Evolutionary conservation across 2,797 vertebrate species (phyloP).

Genomic region (Syndactyla subalaris): DNA sequence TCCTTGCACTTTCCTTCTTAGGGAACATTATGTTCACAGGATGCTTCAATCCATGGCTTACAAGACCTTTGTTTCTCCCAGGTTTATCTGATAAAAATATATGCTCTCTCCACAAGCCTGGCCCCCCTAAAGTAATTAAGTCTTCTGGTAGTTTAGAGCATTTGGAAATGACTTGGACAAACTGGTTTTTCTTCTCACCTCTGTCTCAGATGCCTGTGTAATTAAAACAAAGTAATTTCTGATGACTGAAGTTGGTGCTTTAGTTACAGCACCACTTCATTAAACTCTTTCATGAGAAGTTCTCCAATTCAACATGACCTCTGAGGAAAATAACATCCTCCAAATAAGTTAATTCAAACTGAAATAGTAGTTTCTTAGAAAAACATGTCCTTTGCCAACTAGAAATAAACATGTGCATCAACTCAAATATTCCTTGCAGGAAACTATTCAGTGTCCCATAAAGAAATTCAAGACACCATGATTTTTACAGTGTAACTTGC

Average conservation of each 20-base stretch:
- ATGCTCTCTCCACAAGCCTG: background rate
- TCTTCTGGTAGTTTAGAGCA: background rate
- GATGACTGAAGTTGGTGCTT: background rate
- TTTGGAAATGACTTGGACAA: conserved; percentile 29
- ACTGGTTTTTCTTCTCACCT: conserved; percentile 61
- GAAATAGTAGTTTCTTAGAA: background rate
- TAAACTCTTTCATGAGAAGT: background rate
- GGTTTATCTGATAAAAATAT: conserved; percentile 10
- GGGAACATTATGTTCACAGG: background rate
- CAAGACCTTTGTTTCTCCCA: background rate
- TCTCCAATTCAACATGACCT: background rate
- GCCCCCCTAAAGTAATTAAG: conserved; percentile 32
- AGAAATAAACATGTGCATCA: background rate
- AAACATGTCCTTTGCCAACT: background rate
- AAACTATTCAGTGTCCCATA: background rate
- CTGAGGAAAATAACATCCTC: background rate
- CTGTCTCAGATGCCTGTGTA: conserved; percentile 31
- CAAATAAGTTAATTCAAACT: background rate
- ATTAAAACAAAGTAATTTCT: conserved; percentile 27
- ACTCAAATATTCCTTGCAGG: background rate
- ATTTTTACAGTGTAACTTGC: background rate
- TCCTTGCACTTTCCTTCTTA: background rate
- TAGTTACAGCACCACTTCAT: background rate
- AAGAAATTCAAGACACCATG: background rate
- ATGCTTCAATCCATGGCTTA: background rate